Evolutionary conservation across 2,797 vertebrate genomes (phyloP).

Genomic region (Emys orbicularis): DNA sequence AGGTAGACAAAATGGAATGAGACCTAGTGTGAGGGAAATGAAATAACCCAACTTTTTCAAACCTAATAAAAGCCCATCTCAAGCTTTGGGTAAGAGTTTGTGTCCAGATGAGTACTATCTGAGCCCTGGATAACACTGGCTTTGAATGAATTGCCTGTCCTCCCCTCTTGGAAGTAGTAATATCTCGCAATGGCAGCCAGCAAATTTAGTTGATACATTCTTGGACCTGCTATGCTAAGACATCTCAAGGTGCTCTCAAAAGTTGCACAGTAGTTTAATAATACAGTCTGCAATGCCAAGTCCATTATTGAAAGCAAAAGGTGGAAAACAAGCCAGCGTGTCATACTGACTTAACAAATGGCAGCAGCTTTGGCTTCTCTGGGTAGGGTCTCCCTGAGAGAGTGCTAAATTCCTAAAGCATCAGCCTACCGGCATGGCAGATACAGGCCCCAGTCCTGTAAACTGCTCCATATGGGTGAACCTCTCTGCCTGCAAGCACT

Average conservation of each 20-base stretch:
- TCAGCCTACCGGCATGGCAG: not conserved
- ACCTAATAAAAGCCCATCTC: not conserved
- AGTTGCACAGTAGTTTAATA: constrained; percentile 14
- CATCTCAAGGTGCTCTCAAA: constrained; percentile 32
- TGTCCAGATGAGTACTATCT: not conserved
- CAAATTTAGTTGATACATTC: constrained; percentile 6
- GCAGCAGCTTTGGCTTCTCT: not conserved
- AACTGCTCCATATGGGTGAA: not conserved
- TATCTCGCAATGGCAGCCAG: not conserved
- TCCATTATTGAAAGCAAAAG: not conserved
- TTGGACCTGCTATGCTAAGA: constrained; percentile 11
- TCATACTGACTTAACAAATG: not conserved
- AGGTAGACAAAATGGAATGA: not conserved
- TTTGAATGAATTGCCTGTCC: not conserved
- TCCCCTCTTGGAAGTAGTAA: not conserved
- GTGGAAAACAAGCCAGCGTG: not conserved
- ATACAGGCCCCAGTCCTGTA: not conserved
- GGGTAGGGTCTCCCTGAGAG: not conserved
- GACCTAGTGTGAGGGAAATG: too few relatives aligned
- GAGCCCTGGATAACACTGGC: not conserved
- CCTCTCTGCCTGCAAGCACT: not conserved
- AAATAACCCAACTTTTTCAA: not conserved
- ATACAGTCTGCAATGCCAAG: constrained; percentile 22
- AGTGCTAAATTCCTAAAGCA: not conserved
- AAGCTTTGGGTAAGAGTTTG: not conserved